Base-by-base conservation (phyloP, 2,797 vertebrate species). In the Semotilus atromaculatus region DNA sequence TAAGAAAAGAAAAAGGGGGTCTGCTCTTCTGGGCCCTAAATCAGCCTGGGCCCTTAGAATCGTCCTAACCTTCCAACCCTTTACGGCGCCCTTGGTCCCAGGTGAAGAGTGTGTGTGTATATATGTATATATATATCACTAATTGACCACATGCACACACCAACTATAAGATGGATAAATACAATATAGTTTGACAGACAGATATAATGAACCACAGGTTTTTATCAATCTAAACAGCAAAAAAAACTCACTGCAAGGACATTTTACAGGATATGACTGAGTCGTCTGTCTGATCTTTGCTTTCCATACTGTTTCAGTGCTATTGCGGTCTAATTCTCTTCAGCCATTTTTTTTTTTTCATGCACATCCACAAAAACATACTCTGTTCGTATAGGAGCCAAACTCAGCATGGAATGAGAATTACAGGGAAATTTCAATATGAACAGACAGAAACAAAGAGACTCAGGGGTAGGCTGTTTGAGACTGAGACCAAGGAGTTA, bases 381-480 rank as follows among this genome's bases (percentile, higher is more conserved):
- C 48, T 55, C 82, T 70, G 74, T 68, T 78, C 73, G 64, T n/a
- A 31, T 31, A 48, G 45, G 51, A 70, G 18, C 75, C 38, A 71
- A 80, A 79, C 71, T 85, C 55, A 31, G 77, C 66, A 55, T 86
- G 81, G 51, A 80, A 80, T 48, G 26, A 79, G 75, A 73, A 74
- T 83, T 80, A 86, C 75, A 67, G 36, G 68, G 72, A 74, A 79
- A 86, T 79, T 86, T 73, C 60, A 71, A 73, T 79, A 77, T 75
- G 78, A 84, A 87, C 82, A 58, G 76, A 48, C 64, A 70, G 82
- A 87, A 45, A 84, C 76, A 84, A 74, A 76, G 62, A 83, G 38
- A 86, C 67, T 73, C 76, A 8, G 67, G 31, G 78, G 77, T 71
- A 75, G 76, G 81, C 71, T 43, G 36, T 80, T 81, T 45, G 62